Conservation (phyloP, 2,113 vertebrate species). For the Phalacrocorax pelagicus region DNA sequence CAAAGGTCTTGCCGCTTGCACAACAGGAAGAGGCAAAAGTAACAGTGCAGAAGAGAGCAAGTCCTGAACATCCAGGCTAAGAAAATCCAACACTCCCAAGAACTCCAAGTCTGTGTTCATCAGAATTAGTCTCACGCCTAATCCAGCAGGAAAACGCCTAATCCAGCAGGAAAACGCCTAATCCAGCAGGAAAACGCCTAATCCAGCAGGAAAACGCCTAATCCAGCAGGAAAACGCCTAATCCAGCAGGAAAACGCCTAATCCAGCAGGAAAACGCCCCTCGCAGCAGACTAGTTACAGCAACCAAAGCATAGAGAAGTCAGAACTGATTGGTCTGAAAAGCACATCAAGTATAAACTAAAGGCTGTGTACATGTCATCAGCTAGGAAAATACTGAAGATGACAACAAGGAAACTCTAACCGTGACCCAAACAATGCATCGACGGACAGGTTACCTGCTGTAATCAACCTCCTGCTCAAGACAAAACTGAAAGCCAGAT, state of each 20-base stretch:
- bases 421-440: neutral
- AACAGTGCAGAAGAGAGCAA: neutral
- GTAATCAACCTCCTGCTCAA: neutral
- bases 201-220: no score
- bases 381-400: neutral
- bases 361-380: rapidly evolving
- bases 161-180: neutral
- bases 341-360: neutral
- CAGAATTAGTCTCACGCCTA: neutral
- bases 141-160: no score
- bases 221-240: no score
- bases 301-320: neutral
- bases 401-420: neutral
- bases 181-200: neutral
- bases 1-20: neutral
- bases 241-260: neutral
- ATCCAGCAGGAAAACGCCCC: neutral
- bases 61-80: neutral
- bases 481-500: neutral
- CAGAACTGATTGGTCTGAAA: neutral
- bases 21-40: neutral
- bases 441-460: neutral
- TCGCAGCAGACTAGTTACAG: neutral
- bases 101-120: neutral
- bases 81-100: neutral